phyloP scores from a whole-genome alignment of 1,140 invertebrate species.

The Anagrus nilaparvatae region DNA sequence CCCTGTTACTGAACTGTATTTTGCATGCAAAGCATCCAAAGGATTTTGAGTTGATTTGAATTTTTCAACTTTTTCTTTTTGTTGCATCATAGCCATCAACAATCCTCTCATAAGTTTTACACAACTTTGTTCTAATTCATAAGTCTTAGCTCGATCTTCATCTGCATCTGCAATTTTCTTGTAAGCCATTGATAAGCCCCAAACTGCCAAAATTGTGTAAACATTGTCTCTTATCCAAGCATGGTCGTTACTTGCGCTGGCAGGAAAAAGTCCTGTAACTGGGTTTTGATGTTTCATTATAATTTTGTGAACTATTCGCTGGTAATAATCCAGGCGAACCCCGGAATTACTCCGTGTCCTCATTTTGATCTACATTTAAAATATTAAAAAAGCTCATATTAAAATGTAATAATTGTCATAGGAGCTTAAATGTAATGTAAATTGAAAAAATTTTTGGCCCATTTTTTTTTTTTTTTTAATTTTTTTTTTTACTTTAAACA shows the following conservation, averaged over 20 bases:
- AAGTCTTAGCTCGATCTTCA: conserved; percentile 95
- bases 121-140: conserved; percentile 91
- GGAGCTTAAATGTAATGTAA: too few relatives aligned
- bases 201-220: conserved; percentile 93
- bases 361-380: conserved; percentile 47
- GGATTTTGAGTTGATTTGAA: conserved; percentile 93
- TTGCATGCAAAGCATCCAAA: conserved; percentile 90
- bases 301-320: conserved; percentile 80
- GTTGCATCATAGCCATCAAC: conserved; percentile 96
- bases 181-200: conserved; percentile 96
- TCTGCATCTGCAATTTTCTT: conserved; percentile 98
- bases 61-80: conserved; percentile 93
- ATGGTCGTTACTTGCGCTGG: conserved; percentile 77
- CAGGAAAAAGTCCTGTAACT: conserved; percentile 85
- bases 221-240: conserved; percentile 99
- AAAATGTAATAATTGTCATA: too few relatives aligned
- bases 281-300: conserved; percentile 92
- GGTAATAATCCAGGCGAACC: conserved; percentile 89
- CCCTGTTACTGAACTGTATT: conserved; percentile 85
- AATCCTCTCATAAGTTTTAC: conserved; percentile 80
- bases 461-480: too few relatives aligned
- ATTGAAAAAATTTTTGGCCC: too few relatives aligned
- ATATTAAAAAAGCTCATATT: conserved; percentile 6
- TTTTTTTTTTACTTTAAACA: too few relatives aligned
- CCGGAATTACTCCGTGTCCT: conserved; percentile 89